A percentile compares a stretch with the other conserved stretches of the same genome.
These are phyloP conservation scores for Ispidina lecontei DNA, from an alignment of 2,797 vertebrate species.

Conservation along the genomic window DNA sequence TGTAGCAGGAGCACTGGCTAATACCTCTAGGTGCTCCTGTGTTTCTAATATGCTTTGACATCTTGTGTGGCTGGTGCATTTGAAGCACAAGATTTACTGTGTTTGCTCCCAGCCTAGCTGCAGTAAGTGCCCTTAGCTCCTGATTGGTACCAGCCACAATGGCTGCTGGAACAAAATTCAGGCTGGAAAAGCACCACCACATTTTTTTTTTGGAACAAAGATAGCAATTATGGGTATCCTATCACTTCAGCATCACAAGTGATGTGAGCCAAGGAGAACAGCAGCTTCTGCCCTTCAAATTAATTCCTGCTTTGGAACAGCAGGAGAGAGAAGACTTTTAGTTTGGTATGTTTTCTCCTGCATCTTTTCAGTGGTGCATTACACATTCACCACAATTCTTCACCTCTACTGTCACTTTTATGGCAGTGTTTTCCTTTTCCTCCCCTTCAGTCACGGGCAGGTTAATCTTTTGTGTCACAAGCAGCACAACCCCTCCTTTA, in stretches of 20 bases:
- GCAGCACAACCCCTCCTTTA: neutral
- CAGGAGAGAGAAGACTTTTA: neutral
- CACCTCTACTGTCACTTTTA: slow-evolving; percentile 49
- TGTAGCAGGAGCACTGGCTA: neutral
- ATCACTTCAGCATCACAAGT: neutral
- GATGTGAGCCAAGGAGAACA: neutral
- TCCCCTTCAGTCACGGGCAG: neutral
- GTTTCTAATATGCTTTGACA: neutral
- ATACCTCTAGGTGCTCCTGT: neutral
- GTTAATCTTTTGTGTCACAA: slow-evolving; percentile 43
- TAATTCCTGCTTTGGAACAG: neutral
- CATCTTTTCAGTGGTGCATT: slow-evolving; percentile 23
- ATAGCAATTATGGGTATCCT: slow-evolving; percentile 13
- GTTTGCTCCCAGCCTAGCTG: neutral
- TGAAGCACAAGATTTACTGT: neutral
- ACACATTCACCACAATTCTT: slow-evolving; percentile 28
- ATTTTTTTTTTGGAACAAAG: slow-evolving; percentile 6
- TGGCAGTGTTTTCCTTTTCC: slow-evolving; percentile 26
- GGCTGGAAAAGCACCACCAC: neutral
- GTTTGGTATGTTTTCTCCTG: slow-evolving; percentile 8
- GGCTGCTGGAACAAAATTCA: neutral
- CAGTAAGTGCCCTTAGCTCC: neutral
- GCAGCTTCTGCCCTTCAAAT: slow-evolving; percentile 27
- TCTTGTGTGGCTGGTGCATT: neutral
- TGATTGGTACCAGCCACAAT: neutral